A percentile compares a stretch with the other conserved stretches of the same genome.
These are phyloP conservation scores for Notothenia rossii DNA, from an alignment of 2,113 vertebrate species.

Conservation along the genomic window DNA sequence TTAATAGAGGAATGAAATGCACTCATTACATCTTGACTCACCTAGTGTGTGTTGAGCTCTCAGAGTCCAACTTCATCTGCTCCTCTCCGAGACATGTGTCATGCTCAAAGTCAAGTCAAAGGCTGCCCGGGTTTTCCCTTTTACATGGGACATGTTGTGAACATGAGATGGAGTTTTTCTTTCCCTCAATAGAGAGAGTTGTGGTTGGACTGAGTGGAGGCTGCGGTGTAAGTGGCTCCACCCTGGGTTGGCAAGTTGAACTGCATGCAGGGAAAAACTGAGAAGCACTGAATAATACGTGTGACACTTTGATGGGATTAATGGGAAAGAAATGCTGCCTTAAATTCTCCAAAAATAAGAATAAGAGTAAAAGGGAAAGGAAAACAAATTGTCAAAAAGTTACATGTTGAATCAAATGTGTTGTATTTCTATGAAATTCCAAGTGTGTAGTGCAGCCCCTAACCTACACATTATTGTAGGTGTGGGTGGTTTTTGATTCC, in stretches of 20 bases:
- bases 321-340: not conserved
- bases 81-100: slow-evolving; percentile 42
- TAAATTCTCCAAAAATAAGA: not conserved
- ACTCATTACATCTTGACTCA: slow-evolving; percentile 51
- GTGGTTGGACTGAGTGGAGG: slow-evolving; percentile 50
- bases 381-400: not conserved
- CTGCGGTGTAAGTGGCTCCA: slow-evolving; percentile 37
- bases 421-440: not conserved
- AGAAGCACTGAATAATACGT: not conserved
- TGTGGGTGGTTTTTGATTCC: slow-evolving; percentile 61
- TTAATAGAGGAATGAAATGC: not conserved
- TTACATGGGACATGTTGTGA: slow-evolving; percentile 5
- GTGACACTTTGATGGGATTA: slow-evolving; percentile 1
- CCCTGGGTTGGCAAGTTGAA: not conserved
- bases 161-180: slow-evolving; percentile 41
- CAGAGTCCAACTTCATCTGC: slow-evolving; percentile 51
- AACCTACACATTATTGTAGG: not conserved
- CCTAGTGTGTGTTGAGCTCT: slow-evolving; percentile 66
- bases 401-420: not conserved
- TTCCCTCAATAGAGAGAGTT: slow-evolving; percentile 1
- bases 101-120: too few relatives aligned
- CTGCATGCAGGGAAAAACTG: not conserved
- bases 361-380: too few relatives aligned
- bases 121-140: slow-evolving; percentile 67
- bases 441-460: slow-evolving; percentile 6